Evolutionary conservation across 2,888 invertebrate genomes (phyloP).

Genomic region (Phymatocera aterrima): DNA sequence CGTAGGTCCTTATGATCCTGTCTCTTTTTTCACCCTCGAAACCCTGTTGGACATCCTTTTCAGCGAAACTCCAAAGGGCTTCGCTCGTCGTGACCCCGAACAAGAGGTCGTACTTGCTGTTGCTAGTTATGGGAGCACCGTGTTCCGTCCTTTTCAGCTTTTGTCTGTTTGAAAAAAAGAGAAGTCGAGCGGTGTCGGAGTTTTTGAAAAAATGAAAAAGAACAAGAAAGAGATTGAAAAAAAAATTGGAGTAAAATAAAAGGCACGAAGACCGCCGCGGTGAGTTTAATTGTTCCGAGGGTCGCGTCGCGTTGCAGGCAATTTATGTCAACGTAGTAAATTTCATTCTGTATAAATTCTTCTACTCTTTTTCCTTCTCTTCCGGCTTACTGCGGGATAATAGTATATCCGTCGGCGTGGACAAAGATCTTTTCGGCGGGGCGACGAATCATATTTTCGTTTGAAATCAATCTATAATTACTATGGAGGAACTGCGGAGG

Average conservation of each 20-base stretch:
- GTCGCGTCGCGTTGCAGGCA: conserved; percentile 20
- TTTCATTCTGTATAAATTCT: not conserved
- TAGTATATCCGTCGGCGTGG: not conserved
- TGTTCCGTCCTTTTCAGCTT: conserved; percentile 69
- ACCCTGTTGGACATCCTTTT: conserved; percentile 88
- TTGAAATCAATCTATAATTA: not conserved
- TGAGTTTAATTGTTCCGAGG: conserved; percentile 25
- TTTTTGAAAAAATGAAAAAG: not conserved
- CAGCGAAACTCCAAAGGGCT: conserved; percentile 93
- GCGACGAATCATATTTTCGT: not conserved
- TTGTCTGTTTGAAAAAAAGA: conserved; percentile 59
- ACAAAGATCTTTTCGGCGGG: conserved; percentile 20
- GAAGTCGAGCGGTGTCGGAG: not conserved
- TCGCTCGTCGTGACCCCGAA: conserved; percentile 95
- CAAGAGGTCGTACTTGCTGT: conserved; percentile 86
- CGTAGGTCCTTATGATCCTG: conserved; percentile 92
- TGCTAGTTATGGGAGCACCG: conserved; percentile 72
- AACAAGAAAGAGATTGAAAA: not conserved
- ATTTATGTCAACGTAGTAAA: conserved; percentile 25
- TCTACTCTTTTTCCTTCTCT: no score
- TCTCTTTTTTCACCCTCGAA: conserved; percentile 93
- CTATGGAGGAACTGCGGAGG: not conserved
- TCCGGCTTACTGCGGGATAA: no score
- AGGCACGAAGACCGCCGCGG: conserved; percentile 2
- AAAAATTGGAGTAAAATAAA: not conserved